A percentile compares a stretch with the other conserved stretches of the same genome.
These are phyloP conservation scores for Eilema griseolum DNA, from an alignment of 2,888 invertebrate species.

Conservation along the genomic window DNA sequence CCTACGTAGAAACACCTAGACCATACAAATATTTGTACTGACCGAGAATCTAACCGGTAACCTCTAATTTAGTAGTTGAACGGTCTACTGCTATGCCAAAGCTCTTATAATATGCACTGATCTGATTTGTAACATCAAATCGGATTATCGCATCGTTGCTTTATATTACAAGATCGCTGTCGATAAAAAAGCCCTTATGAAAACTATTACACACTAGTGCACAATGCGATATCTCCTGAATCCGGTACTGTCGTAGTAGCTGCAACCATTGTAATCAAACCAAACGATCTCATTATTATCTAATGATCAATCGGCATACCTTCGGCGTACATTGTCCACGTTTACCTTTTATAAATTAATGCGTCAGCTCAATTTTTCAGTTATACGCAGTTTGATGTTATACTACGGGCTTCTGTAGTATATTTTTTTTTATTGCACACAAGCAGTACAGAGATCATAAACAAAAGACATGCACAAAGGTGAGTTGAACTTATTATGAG, in stretches of 20 bases:
- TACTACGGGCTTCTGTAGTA: too few relatives aligned
- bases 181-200: background rate
- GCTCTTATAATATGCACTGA: too few relatives aligned
- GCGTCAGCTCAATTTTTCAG: background rate
- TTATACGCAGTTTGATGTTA: background rate
- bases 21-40: too few relatives aligned
- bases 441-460: too few relatives aligned
- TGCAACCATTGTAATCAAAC: conserved; percentile 53
- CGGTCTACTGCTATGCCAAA: too few relatives aligned
- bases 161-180: background rate
- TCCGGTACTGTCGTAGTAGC: background rate
- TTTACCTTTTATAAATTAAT: background rate
- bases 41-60: too few relatives aligned
- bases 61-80: too few relatives aligned
- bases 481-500: too few relatives aligned
- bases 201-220: background rate
- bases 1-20: too few relatives aligned
- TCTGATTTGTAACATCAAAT: too few relatives aligned
- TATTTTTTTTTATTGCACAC: too few relatives aligned
- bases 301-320: conserved; percentile 36
- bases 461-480: too few relatives aligned
- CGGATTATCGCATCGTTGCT: background rate
- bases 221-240: background rate
- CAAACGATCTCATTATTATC: conserved; percentile 53
- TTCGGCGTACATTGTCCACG: conserved; percentile 7